These are phyloP conservation scores for Ciconia nigra DNA, from an alignment of 2,797 vertebrate species.

Conservation along the genomic window DNA sequence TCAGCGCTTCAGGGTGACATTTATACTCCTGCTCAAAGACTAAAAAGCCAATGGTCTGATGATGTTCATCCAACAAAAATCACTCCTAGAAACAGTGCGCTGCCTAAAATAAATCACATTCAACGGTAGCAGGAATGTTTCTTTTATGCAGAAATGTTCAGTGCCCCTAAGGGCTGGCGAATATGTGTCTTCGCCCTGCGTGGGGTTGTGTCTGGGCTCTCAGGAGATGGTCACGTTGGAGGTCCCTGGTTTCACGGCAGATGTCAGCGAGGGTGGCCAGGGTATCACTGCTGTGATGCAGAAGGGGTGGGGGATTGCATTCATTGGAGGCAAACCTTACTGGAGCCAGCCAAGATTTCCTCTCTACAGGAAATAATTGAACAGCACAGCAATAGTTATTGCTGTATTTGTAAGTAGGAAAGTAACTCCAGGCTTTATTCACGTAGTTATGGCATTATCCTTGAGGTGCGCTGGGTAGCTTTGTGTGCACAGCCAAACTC, in stretches of 20 bases:
- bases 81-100: accelerated
- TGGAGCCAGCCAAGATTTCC: neutral
- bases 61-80: neutral
- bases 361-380: neutral
- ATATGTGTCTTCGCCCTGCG: accelerated
- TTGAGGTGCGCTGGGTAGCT: neutral
- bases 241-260: neutral
- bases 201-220: neutral
- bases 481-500: neutral
- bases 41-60: neutral
- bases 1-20: neutral
- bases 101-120: neutral
- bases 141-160: accelerated
- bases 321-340: neutral
- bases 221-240: accelerated
- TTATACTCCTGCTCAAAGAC: neutral
- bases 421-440: neutral
- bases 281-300: accelerated
- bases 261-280: neutral
- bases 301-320: neutral
- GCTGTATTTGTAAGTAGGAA: neutral
- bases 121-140: accelerated
- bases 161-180: neutral
- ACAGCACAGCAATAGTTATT: neutral
- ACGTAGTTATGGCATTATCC: accelerated